Conservation (phyloP, 2,113 vertebrate genomes). For the Pavo muticus region DNA sequence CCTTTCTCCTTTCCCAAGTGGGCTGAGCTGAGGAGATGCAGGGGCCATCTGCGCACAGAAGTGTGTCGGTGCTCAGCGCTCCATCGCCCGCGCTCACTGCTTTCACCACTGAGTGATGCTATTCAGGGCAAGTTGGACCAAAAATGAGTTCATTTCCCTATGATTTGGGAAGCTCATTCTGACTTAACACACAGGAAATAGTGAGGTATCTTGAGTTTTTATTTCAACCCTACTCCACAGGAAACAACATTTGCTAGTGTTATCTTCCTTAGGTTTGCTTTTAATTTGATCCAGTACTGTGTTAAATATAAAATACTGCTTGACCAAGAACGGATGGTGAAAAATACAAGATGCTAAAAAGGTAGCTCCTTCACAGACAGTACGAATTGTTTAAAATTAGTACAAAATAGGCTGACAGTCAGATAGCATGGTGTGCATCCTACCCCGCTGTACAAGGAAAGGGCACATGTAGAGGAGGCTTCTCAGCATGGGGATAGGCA, state of each 20-base stretch:
- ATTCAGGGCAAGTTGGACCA: not conserved
- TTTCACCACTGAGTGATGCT: not conserved
- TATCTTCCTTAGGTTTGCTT: slow-evolving; percentile 44
- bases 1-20: not conserved
- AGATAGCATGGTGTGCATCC: not conserved
- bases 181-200: not conserved
- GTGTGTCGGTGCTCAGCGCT: not conserved
- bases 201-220: slow-evolving; percentile 70
- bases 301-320: slow-evolving; percentile 76
- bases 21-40: not conserved
- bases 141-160: slow-evolving; percentile 28
- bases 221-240: slow-evolving; percentile 64
- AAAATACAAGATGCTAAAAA: slow-evolving; percentile 58
- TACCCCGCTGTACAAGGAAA: not conserved
- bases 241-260: slow-evolving; percentile 33
- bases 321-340: slow-evolving; percentile 26
- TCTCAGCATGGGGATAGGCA: not conserved
- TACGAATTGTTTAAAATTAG: slow-evolving; percentile 1
- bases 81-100: not conserved
- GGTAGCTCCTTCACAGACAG: not conserved
- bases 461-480: not conserved
- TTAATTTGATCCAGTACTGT: slow-evolving; percentile 29
- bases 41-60: not conserved
- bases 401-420: slow-evolving; percentile 32
- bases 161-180: not conserved